Evolutionary conservation across 1,140 invertebrate genomes (phyloP).

Genomic region (Plodia interpunctella): DNA sequence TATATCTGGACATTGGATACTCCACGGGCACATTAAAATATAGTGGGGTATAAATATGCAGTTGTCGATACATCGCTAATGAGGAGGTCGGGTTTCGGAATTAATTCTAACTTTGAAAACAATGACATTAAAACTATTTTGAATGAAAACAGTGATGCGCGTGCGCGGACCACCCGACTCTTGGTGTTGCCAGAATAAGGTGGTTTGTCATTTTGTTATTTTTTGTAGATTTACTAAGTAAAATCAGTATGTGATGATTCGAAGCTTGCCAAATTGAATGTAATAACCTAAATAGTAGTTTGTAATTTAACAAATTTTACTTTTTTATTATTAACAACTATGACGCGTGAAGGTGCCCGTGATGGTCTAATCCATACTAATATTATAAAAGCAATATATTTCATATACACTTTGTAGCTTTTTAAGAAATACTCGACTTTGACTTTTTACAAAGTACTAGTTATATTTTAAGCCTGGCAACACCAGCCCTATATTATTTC

Average conservation of each 20-base stretch:
- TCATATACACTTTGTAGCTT: no score
- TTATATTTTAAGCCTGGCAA: neutral
- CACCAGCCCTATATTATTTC: neutral
- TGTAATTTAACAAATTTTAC: no score
- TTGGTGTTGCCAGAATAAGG: constrained; percentile 49
- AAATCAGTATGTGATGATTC: no score
- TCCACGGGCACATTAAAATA: constrained; percentile 1
- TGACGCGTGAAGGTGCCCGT: no score
- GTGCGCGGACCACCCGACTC: constrained; percentile 25
- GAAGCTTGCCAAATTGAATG: no score
- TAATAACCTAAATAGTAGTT: no score
- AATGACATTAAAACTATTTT: constrained; percentile 2
- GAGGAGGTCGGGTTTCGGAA: neutral
- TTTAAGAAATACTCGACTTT: neutral
- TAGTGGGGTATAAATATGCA: neutral
- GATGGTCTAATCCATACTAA: no score
- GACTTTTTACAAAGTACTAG: neutral
- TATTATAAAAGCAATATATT: no score
- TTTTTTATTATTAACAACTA: no score
- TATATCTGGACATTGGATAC: neutral
- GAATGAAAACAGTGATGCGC: neutral
- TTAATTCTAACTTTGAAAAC: neutral
- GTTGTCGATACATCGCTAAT: constrained; percentile 2
- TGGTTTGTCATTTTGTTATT: no score
- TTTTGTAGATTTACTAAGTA: no score